Conservation (phyloP, 2,888 invertebrate genomes). For the Poecilobothrus nobilitatus region DNA sequence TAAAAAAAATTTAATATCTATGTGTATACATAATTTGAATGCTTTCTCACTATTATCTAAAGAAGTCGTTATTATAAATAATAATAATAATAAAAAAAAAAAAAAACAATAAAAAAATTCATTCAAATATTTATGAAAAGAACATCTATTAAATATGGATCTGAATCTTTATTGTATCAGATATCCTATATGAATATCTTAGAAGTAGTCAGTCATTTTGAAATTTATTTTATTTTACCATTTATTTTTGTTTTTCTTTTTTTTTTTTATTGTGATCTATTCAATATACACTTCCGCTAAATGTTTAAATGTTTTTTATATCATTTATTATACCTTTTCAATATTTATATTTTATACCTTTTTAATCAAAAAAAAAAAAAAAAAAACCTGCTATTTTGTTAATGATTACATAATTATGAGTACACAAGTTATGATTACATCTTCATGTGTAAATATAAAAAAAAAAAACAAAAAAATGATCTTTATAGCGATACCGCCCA, state of each 20-base stretch:
- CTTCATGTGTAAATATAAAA: neutral
- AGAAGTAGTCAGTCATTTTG: constrained; percentile 1
- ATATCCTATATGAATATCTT: neutral
- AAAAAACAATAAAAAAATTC: too few relatives aligned
- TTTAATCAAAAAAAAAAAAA: too few relatives aligned
- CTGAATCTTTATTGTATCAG: constrained; percentile 3
- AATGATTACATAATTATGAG: neutral
- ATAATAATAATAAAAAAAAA: too few relatives aligned
- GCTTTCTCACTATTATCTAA: too few relatives aligned
- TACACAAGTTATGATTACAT: neutral
- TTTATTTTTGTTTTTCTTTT: too few relatives aligned
- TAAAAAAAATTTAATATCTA: neutral
- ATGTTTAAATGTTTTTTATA: neutral
- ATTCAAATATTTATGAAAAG: too few relatives aligned
- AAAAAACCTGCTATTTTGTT: neutral
- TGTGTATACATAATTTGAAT: neutral
- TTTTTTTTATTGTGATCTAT: neutral
- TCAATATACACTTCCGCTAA: constrained; percentile 1
- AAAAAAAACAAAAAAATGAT: neutral
- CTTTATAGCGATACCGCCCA: neutral
- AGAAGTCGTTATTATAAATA: too few relatives aligned
- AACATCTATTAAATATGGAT: neutral
- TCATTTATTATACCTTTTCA: neutral
- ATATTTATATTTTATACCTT: neutral
- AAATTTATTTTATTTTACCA: neutral